Base-by-base conservation (phyloP, 2,888 invertebrate genomes). In the Lagria hirta region DNA sequence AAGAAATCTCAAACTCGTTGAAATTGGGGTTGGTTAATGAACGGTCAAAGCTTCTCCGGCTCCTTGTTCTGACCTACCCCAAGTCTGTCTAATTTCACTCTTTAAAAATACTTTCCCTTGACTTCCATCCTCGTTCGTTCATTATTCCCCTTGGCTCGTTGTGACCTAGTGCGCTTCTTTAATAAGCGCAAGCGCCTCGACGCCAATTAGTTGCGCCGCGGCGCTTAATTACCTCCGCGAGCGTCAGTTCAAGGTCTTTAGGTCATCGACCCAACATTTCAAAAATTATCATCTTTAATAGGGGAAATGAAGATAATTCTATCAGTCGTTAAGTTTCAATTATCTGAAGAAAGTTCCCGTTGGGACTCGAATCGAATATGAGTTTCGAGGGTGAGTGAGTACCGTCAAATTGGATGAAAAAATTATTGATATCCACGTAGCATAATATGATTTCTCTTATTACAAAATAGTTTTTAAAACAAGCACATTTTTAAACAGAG, bases 41-140 rank as follows among this genome's bases (percentile, higher is more conserved):
- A 57, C 49, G 58, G 58, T 53, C 58, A 57, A n/a, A n/a, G n/a
- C n/a, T n/a, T n/a, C 48, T 48, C 48, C 49, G 49, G 45, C 55
- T 54, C 58, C 50, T 52, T 51, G 52, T 55, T 68, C 57, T 62
- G 69, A 69, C 70, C 70, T 70, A 62, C 61, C 68, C 59, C 67
- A 69, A 69, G 62, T 62, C 60, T 62, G 64, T 66, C 65, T 69
- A 70, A 70, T 70, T 70, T 69, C 67, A 66, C 70, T 69, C 68
- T 69, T 69, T 67, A 67, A 67, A 62, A 69, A 69, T 67, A 69
- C 70, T 70, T 70, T 70, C 68, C 65, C 69, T 68, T 65, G 68
- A 65, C 67, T 68, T 68, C 61, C 65, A 62, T 63, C 64, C 57
- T 56, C 64, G 63, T 57, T 56, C 64, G 63, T 64, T 69, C 68